Conservation (phyloP, 2,113 vertebrate species). For the Sigmodon hispidus region DNA sequence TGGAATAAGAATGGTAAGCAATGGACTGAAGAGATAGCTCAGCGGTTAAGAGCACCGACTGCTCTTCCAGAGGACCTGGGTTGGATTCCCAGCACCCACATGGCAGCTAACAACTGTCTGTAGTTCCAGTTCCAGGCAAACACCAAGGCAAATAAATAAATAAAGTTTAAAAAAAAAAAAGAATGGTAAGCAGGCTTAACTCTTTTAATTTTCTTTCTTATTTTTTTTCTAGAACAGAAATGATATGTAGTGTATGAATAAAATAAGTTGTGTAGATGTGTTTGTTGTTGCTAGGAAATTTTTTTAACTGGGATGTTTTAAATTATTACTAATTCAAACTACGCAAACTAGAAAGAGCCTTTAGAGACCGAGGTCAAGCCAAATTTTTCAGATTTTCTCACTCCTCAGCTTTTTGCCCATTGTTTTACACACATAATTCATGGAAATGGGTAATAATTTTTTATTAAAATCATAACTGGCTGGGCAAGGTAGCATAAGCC, state of each 20-base stretch:
- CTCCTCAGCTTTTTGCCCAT: slow-evolving; percentile 25
- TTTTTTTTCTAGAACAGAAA: not conserved
- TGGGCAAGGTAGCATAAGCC: not conserved
- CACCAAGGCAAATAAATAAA: no score
- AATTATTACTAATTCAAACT: slow-evolving; percentile 38
- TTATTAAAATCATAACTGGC: not conserved
- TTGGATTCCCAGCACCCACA: no score
- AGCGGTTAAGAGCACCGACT: no score
- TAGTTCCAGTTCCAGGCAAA: no score
- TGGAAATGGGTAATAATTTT: slow-evolving; percentile 30
- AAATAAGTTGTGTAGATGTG: not conserved
- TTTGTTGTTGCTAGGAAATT: not conserved
- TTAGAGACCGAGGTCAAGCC: slow-evolving; percentile 23
- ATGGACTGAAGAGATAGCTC: no score
- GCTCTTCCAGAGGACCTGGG: no score
- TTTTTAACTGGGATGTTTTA: slow-evolving; percentile 24
- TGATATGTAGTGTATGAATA: not conserved
- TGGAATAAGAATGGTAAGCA: not conserved
- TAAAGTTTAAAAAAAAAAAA: no score
- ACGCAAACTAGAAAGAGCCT: slow-evolving; percentile 30
- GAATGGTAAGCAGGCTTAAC: not conserved
- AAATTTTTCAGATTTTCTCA: slow-evolving; percentile 45
- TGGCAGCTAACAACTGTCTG: no score
- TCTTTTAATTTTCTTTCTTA: slow-evolving; percentile 10
- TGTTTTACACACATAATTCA: slow-evolving; percentile 23